Evolutionary conservation across 2,113 vertebrate genomes (phyloP), one percentile per base, ranked within the genome.

Genomic region (Meleagris gallopavo): DNA sequence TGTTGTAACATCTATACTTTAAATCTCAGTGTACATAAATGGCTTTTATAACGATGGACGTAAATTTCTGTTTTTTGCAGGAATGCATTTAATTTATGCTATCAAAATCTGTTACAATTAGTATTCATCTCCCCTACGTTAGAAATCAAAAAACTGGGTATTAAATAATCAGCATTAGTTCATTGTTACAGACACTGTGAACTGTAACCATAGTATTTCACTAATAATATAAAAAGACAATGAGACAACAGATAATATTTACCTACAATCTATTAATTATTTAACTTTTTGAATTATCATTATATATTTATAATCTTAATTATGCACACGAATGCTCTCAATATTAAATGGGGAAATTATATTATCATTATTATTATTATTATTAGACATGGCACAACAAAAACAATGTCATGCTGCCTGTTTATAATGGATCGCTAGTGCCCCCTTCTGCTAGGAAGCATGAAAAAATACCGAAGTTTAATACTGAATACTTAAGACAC

Each of bases 401-500:
- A 97, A 97, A 94, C 94, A 90, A 64, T 27, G 78, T 61, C 72
- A 34, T 7, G 2, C 60, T 85, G 30, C 50, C 19, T 95, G 61
- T 90, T 97, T 98, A 83, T 87, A 97, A 80, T 98, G 94, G 97
- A 97, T 83, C 95, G 36, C 97, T 97, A 97, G 94, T 97, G 97
- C 98, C 98, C 98, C 94, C 98, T 98, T 97, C 96, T 97, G 98
- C 86, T 94, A 45, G 0, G 66, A 96, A 94, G 83, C 66, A 38
- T 75, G 82, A 95, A 94, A 72, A 89, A 93, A 94, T 43, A 43
- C n/a, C 57, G 25, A 67, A 94, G 60, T 94, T 95, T 82, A 89
- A 40, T 77, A 81, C 88, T 77, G 65, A 38, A 27, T 57, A 25
- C 60, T 93, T 89, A 45, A 13, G 10, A 19, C 94, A 66, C 92